Conservation (phyloP, 2,797 vertebrate genomes). For the Tenualosa ilisha region DNA sequence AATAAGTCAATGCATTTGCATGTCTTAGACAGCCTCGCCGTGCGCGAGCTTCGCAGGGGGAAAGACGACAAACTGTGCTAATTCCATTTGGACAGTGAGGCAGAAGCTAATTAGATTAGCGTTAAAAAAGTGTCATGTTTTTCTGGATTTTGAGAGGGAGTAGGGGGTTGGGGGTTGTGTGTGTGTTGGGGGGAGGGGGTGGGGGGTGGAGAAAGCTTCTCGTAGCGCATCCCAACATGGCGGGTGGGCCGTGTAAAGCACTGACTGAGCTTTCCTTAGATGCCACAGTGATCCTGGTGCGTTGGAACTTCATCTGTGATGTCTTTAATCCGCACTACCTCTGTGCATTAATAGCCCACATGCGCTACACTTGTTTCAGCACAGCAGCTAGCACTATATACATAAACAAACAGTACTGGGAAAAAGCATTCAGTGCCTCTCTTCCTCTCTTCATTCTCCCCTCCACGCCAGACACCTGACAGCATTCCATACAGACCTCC, state of each 20-base stretch:
- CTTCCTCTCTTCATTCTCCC: background rate
- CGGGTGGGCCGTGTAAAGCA: constrained; percentile 14
- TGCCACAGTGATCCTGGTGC: constrained; percentile 13
- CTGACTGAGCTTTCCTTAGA: background rate
- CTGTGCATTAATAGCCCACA: constrained; percentile 36
- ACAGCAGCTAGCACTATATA: background rate
- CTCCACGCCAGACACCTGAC: background rate
- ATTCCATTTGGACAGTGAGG: constrained; percentile 62
- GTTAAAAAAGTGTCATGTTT: constrained; percentile 68
- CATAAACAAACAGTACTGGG: background rate
- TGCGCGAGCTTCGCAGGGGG: background rate
- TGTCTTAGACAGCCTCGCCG: background rate
- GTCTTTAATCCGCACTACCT: constrained; percentile 47
- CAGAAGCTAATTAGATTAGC: constrained; percentile 66
- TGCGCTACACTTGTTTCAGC: background rate
- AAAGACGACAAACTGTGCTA: constrained; percentile 51
- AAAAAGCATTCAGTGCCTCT: background rate
- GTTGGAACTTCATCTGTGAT: constrained; percentile 36
- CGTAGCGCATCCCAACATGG: background rate
- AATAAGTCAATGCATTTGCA: background rate
- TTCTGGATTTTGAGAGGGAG: constrained; percentile 64
- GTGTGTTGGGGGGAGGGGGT: constrained; percentile 46
- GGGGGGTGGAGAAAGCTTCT: constrained; percentile 3
- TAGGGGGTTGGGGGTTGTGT: constrained; percentile 53
- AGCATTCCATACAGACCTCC: background rate